Base-by-base conservation (phyloP, 2,113 vertebrate species). In the Pachyramphus minor region DNA sequence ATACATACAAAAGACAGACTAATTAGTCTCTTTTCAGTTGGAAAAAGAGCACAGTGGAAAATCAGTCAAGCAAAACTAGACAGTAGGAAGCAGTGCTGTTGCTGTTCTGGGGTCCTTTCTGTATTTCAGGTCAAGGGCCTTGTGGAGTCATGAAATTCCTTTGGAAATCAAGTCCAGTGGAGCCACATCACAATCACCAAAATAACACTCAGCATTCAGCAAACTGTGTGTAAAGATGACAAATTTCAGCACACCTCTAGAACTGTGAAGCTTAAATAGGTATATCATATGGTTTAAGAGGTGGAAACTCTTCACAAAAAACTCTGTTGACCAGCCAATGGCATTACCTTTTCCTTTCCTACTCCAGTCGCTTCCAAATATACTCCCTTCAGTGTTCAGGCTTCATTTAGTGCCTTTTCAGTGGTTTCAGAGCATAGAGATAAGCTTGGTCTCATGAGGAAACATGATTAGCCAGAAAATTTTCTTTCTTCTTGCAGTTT, bases 121-220 rank as follows among this genome's bases (percentile, higher is more conserved):
- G 16, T 2, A 18, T 44, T 89, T 85, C 37, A 68, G 21, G 10
- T 6, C 1, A 10, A 63, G 18, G 37, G 18, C 6, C 39, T 71
- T 4, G 6, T 11, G 31, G 35, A 74, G 8, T 35, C 42, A 25
- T 3, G 31, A 55, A 91, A 60, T 19, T 30, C 33, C 11, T 87
- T 30, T 3, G 2, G 37, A 87, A 87, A 75, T 53, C 39, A 64
- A 33, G 53, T 14, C 31, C 7, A 20, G 7, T n/a, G n/a, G 6
- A 74, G 1, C 6, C 23, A 47, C 6, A 2, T 35, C 44, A 55
- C 5, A 5, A 53, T 52, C 42, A n/a, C 9, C 39, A 50, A 66
- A 86, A 42, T 9, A 49, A 28, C 0, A 0, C 23, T 58, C n/a
- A 35, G 7, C 4, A 30, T 33, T 47, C 42, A 59, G 10, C 21